phyloP scores from a whole-genome alignment of 2,797 vertebrate species.

The Clarias fuscus region DNA sequence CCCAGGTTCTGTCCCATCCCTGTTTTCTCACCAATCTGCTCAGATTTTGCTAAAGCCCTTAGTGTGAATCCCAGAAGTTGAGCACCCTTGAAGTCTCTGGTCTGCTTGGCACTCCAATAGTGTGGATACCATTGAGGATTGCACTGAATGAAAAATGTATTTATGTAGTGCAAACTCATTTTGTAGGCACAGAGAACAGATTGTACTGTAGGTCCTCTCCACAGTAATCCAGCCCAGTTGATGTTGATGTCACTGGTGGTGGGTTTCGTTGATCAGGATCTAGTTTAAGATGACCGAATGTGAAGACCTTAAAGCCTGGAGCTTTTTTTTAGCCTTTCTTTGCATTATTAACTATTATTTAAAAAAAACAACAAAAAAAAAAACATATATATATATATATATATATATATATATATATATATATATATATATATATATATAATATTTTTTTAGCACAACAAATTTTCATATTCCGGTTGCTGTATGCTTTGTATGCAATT shows the following conservation, averaged over 20 bases:
- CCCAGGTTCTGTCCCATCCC: conserved; percentile 23
- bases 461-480: no score
- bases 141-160: conserved; percentile 6
- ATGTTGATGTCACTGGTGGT: conserved; percentile 42
- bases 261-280: conserved; percentile 36
- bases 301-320: no score
- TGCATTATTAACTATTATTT: no score
- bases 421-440: no score
- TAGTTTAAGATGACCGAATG: conserved; percentile 9
- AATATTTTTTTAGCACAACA: no score
- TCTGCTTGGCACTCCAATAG: conserved; percentile 17
- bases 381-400: no score
- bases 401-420: no score
- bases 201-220: conserved; percentile 35
- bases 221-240: not conserved
- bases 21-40: conserved; percentile 40
- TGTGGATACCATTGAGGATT: conserved; percentile 17
- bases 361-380: no score
- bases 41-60: conserved; percentile 15
- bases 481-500: no score
- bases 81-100: conserved; percentile 27
- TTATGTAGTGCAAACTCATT: conserved; percentile 6
- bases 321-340: no score
- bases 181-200: conserved; percentile 26
- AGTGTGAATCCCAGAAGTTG: conserved; percentile 23